A percentile compares a stretch with the other conserved stretches of the same genome.
Conservation (phyloP, 1,140 invertebrate genomes). For the Drosophila carrolli region DNA sequence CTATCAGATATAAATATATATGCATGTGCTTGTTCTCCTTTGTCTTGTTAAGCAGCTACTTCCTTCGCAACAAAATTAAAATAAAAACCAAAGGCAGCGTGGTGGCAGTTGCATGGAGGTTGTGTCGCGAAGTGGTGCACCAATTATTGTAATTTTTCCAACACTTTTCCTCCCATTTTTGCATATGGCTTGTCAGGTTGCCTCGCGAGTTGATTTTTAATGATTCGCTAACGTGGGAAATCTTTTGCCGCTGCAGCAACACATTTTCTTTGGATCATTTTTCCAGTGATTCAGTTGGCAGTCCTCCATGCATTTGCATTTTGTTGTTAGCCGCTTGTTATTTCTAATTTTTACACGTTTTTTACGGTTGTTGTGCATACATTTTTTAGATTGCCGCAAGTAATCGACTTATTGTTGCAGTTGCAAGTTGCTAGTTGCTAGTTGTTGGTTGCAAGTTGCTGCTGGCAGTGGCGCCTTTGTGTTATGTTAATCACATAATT, state of each 20-base stretch:
- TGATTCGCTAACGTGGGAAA: conserved; percentile 78
- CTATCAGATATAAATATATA: neutral
- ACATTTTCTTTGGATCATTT: conserved; percentile 56
- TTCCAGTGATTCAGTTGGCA: conserved; percentile 4
- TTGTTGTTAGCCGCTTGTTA: conserved; percentile 70
- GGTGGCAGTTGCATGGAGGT: neutral
- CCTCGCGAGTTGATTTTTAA: conserved; percentile 65
- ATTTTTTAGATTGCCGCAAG: conserved; percentile 62
- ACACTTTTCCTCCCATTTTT: conserved; percentile 16
- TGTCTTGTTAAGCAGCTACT: neutral
- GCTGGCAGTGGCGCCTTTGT: conserved; percentile 65
- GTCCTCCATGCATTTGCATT: conserved; percentile 58
- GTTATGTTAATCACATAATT: conserved; percentile 81
- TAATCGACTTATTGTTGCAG: conserved; percentile 57
- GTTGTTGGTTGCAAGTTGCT: conserved; percentile 16
- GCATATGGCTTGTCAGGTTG: conserved; percentile 37
- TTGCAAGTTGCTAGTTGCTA: conserved; percentile 18
- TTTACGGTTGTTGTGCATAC: conserved; percentile 41
- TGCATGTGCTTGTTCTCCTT: too few species aligned
- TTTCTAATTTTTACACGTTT: conserved; percentile 73
- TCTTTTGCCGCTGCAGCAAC: conserved; percentile 32
- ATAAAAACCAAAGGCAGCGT: neutral
- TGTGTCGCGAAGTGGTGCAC: conserved; percentile 25
- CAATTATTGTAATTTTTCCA: conserved; percentile 45
- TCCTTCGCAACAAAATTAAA: conserved; percentile 1